These are phyloP conservation scores for Trachops cirrhosus DNA, from an alignment of 2,797 vertebrate species.

Conservation along the genomic window DNA sequence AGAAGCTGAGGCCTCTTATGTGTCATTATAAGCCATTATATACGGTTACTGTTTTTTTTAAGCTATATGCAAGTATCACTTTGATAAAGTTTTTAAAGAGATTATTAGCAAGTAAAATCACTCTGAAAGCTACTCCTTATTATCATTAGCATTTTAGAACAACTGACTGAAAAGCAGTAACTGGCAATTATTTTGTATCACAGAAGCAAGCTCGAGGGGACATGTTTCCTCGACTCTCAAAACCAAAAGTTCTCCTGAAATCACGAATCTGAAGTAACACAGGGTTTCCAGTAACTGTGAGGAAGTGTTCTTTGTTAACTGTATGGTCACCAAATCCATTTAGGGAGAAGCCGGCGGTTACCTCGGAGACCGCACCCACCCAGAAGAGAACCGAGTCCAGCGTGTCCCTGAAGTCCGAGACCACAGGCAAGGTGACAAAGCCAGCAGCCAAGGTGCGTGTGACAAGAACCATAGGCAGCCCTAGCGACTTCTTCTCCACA, in stretches of 20 bases:
- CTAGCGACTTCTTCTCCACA: not conserved
- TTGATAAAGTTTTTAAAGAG: not conserved
- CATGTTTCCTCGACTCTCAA: not conserved
- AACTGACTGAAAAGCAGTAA: not conserved
- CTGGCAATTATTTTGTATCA: not conserved
- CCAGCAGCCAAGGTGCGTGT: slow-evolving; percentile 20
- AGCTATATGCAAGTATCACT: not conserved
- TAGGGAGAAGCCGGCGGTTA: slow-evolving; percentile 18
- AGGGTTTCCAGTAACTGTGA: not conserved
- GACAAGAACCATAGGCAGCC: too few relatives aligned
- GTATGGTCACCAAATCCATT: not conserved
- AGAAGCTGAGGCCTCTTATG: too few relatives aligned
- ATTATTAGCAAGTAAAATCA: not conserved
- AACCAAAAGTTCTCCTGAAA: not conserved
- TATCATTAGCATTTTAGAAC: not conserved
- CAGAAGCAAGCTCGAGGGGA: not conserved
- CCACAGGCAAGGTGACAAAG: not conserved
- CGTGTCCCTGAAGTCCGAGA: not conserved
- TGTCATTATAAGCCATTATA: not conserved
- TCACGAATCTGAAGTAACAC: not conserved
- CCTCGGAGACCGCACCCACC: not conserved
- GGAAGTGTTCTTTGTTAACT: not conserved
- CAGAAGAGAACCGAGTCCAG: not conserved
- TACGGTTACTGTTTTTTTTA: not conserved
- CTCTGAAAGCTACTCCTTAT: not conserved